These are phyloP conservation scores for Entomobrya proxima DNA, from an alignment of 2,888 invertebrate genomes.

Conservation along the genomic window DNA sequence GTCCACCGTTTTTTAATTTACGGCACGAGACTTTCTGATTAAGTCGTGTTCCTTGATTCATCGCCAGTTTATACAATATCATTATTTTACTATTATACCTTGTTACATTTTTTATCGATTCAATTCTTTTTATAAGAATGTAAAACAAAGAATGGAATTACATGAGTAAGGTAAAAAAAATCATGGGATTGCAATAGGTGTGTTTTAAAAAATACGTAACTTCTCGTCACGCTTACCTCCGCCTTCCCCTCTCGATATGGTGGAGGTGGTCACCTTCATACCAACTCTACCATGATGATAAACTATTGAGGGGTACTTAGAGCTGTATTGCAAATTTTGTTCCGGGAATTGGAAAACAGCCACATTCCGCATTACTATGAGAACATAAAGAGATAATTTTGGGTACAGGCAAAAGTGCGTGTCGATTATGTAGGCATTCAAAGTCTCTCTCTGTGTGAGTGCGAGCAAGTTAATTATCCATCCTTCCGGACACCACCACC, in stretches of 20 bases:
- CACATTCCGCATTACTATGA: neutral
- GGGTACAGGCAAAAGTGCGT: neutral
- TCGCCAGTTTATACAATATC: no score
- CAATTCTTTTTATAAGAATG: neutral
- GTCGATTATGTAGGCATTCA: neutral
- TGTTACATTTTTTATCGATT: neutral
- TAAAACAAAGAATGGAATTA: neutral
- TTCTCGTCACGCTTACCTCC: neutral
- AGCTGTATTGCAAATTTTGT: neutral
- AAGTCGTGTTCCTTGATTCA: neutral
- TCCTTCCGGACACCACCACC: conserved; percentile 34
- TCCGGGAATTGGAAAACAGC: conserved; percentile 25
- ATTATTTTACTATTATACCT: neutral
- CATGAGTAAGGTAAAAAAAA: no score
- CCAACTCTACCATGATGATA: conserved; percentile 32
- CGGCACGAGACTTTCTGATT: conserved; percentile 9
- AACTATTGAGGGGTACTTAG: no score
- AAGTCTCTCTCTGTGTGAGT: neutral
- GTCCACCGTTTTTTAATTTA: conserved; percentile 5
- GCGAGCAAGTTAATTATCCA: conserved; percentile 10
- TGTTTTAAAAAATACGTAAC: neutral
- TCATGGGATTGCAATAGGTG: neutral
- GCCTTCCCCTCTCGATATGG: neutral
- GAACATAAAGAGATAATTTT: neutral
- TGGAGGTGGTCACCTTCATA: conserved; percentile 15